Conservation (phyloP, 2,888 invertebrate species). For the Romanomermis culicivorax region DNA sequence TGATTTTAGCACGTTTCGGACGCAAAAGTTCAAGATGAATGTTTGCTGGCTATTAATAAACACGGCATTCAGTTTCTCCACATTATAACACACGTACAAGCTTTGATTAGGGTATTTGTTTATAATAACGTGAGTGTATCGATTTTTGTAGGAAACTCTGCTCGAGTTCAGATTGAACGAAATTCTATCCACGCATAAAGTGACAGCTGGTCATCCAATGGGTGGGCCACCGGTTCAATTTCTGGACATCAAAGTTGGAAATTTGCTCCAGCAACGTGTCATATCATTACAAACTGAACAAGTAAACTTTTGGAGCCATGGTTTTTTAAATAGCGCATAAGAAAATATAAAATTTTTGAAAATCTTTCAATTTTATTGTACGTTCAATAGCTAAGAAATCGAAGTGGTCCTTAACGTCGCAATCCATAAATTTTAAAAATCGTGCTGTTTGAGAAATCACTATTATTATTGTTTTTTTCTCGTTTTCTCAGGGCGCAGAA, state of each 20-base stretch:
- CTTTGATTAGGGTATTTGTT: background rate
- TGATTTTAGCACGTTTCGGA: slow-evolving; percentile 30
- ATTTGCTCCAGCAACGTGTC: slow-evolving; percentile 79
- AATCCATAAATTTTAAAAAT: too few relatives aligned
- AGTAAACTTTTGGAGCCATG: slow-evolving; percentile 17
- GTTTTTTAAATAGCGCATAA: background rate
- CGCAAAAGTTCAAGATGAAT: slow-evolving; percentile 50
- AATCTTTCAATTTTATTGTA: too few relatives aligned
- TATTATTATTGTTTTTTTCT: background rate
- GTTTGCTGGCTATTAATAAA: slow-evolving; percentile 75
- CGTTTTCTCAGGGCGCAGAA: slow-evolving; percentile 63
- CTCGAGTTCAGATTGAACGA: slow-evolving; percentile 82
- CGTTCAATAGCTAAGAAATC: too few relatives aligned
- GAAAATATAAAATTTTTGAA: background rate
- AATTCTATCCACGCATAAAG: slow-evolving; percentile 81
- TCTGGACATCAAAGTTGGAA: slow-evolving; percentile 89
- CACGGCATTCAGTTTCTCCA: slow-evolving; percentile 82
- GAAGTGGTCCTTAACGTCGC: too few relatives aligned
- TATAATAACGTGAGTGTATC: too few relatives aligned
- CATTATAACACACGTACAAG: slow-evolving; percentile 56
- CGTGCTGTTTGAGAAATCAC: too few relatives aligned
- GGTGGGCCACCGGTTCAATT: slow-evolving; percentile 46
- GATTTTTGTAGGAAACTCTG: slow-evolving; percentile 50
- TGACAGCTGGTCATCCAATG: slow-evolving; percentile 50
- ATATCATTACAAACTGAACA: slow-evolving; percentile 77